Conservation (phyloP, 2,113 vertebrate species). For the Myocastor coypus region DNA sequence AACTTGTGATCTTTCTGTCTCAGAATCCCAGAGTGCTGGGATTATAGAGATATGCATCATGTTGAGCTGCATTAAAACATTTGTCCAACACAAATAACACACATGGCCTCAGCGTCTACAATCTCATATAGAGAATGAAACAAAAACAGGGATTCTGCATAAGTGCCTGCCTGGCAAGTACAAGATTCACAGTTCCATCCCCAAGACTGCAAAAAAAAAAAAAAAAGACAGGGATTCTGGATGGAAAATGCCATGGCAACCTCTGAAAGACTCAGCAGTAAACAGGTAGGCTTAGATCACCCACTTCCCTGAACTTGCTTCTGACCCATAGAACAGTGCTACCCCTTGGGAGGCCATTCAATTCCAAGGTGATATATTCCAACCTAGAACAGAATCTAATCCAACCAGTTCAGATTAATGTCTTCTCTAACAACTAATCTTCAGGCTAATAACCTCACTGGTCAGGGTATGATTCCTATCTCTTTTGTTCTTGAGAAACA, state of each 20-base stretch:
- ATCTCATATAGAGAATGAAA: not conserved
- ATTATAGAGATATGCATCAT: not conserved
- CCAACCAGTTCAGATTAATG: constrained; percentile 8
- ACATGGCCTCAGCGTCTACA: not conserved
- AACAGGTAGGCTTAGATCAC: not conserved
- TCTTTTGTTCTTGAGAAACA: constrained; percentile 45
- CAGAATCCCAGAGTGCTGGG: not conserved
- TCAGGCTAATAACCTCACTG: constrained; percentile 16
- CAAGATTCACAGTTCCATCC: too few relatives aligned
- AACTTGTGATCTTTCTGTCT: not conserved
- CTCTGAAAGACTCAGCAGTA: not conserved
- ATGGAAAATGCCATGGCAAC: not conserved
- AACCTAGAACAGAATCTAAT: not conserved
- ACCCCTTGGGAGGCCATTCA: not conserved
- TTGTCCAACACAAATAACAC: constrained; percentile 18
- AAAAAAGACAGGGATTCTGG: not conserved
- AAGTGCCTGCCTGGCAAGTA: too few relatives aligned
- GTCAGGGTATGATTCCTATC: not conserved
- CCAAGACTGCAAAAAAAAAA: too few relatives aligned
- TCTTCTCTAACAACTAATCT: not conserved
- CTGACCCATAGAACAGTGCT: not conserved
- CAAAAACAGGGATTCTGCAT: not conserved
- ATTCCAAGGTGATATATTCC: constrained; percentile 15
- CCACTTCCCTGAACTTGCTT: not conserved
- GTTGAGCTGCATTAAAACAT: not conserved